Evolutionary conservation across 2,797 vertebrate species (phyloP).

Genomic region (Lerista edwardsae): DNA sequence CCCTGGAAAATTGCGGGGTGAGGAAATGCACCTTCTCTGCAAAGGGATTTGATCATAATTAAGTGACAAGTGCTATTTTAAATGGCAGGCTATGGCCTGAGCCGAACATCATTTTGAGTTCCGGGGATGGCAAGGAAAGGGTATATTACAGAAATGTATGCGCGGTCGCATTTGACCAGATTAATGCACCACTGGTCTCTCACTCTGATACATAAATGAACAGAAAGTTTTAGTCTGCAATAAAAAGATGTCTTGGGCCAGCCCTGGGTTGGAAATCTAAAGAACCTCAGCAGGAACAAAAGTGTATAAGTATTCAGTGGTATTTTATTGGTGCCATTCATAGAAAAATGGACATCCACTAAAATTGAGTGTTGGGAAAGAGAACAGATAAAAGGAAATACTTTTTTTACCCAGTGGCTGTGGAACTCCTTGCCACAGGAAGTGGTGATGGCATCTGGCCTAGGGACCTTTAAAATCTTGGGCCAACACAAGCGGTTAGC

Average conservation of each 20-base stretch:
- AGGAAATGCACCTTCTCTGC: constrained; percentile 15
- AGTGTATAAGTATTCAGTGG: no score
- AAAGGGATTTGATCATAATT: constrained; percentile 44
- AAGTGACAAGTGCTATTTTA: constrained; percentile 27
- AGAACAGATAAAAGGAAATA: no score
- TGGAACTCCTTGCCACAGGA: no score
- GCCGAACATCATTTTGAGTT: neutral
- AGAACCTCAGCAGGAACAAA: neutral
- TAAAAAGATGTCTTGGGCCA: neutral
- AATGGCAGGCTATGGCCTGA: constrained; percentile 16
- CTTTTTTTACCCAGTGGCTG: no score
- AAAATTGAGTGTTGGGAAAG: no score
- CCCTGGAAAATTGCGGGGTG: constrained; percentile 42
- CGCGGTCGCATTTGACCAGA: neutral
- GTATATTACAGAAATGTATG: neutral
- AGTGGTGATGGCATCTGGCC: no score
- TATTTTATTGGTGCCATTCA: no score
- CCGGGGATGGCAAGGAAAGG: neutral
- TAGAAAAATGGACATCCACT: no score
- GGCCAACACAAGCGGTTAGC: no score
- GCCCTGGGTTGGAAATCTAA: neutral
- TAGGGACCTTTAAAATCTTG: no score
- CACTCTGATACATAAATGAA: neutral
- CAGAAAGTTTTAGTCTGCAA: neutral
- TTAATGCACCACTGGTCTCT: neutral